Percentiles rank a stretch among this genome's conserved stretches.
Evolutionary conservation across 1,140 invertebrate genomes (phyloP).

Genomic region (Diuraphis noxia): DNA sequence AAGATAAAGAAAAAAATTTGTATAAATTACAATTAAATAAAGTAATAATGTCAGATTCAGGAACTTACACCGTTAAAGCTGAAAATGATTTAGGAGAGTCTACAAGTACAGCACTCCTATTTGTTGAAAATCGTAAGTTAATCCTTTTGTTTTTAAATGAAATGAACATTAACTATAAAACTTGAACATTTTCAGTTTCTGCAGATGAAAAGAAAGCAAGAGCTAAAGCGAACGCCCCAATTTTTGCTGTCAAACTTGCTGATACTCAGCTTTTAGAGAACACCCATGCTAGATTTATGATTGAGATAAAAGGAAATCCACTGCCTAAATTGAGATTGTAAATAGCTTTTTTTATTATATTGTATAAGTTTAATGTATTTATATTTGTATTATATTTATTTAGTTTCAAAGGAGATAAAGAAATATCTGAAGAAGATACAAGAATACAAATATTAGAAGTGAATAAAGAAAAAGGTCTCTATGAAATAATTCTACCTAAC

Average conservation of each 20-base stretch:
- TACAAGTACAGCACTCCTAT: conserved; percentile 80
- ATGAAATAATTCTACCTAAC: conserved; percentile 85
- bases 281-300: conserved; percentile 85
- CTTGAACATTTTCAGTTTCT: conserved; percentile 64
- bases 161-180: background rate
- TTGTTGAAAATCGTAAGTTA: conserved; percentile 79
- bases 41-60: conserved; percentile 79
- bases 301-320: conserved; percentile 85
- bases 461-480: conserved; percentile 78
- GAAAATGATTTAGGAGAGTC: conserved; percentile 74
- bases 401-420: conserved; percentile 82
- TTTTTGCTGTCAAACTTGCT: conserved; percentile 80
- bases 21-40: conserved; percentile 79
- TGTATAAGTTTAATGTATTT: background rate
- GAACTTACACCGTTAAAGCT: conserved; percentile 90
- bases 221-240: conserved; percentile 73
- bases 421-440: conserved; percentile 70
- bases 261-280: conserved; percentile 85
- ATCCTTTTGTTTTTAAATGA: background rate
- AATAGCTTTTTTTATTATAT: background rate
- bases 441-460: conserved; percentile 75
- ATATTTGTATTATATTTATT: conserved; percentile 56
- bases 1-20: conserved; percentile 62
- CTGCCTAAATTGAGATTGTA: conserved; percentile 84
- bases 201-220: conserved; percentile 72